These are phyloP conservation scores for Adrianichthys oophorus DNA, from an alignment of 2,797 vertebrate genomes.

Conservation along the genomic window DNA sequence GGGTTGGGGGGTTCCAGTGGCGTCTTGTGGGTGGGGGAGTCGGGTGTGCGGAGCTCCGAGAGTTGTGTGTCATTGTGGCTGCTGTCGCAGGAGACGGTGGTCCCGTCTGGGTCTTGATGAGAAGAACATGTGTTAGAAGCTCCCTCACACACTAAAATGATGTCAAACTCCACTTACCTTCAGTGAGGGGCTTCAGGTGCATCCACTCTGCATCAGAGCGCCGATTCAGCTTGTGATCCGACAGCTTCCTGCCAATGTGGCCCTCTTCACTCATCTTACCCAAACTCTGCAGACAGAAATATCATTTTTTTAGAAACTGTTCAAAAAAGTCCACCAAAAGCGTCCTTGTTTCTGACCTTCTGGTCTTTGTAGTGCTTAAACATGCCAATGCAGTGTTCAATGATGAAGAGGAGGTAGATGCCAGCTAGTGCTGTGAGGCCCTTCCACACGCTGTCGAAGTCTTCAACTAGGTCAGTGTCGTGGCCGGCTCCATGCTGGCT, in stretches of 20 bases:
- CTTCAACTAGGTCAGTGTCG: constrained; percentile 64
- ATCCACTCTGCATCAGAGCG: constrained; percentile 95
- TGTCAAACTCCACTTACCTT: constrained; percentile 52
- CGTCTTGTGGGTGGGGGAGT: constrained; percentile 83
- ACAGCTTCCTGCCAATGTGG: constrained; percentile 90
- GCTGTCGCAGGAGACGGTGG: constrained; percentile 81
- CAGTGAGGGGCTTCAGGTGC: constrained; percentile 88
- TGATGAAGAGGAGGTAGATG: constrained; percentile 97
- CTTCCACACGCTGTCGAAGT: constrained; percentile 93
- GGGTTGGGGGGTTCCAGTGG: constrained; percentile 53
- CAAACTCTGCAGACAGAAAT: constrained; percentile 59
- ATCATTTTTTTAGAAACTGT: not conserved
- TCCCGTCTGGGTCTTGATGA: constrained; percentile 79
- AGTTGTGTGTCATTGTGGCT: constrained; percentile 88
- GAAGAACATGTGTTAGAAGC: not conserved
- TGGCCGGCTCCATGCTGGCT: constrained; percentile 52
- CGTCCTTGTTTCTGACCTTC: constrained; percentile 69
- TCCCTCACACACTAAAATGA: not conserved
- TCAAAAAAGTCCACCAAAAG: not conserved
- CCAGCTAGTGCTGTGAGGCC: constrained; percentile 92
- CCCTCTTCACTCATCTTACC: constrained; percentile 81
- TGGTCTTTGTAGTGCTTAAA: constrained; percentile 93
- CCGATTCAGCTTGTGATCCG: constrained; percentile 92
- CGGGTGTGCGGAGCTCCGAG: constrained; percentile 83
- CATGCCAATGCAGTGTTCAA: constrained; percentile 96